Conservation (phyloP, 2,888 invertebrate genomes). For the Caenorhabditis macrosperma region DNA sequence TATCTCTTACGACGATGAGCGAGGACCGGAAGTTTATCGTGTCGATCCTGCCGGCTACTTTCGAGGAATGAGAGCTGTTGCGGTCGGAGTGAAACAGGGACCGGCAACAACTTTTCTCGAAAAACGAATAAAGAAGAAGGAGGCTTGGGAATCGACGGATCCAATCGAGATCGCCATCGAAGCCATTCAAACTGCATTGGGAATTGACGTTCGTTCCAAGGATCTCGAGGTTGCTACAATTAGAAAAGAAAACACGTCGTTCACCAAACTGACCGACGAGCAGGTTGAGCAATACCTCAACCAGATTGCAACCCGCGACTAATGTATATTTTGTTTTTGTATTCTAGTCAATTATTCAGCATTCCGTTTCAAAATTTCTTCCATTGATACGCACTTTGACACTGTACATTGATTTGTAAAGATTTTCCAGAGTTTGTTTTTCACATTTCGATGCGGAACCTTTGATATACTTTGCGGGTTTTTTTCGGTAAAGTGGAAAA, state of each 20-base stretch:
- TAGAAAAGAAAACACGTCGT: slow-evolving; percentile 87
- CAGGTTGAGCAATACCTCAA: slow-evolving; percentile 77
- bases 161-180: slow-evolving; percentile 84
- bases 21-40: slow-evolving; percentile 90
- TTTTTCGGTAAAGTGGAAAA: too few relatives aligned
- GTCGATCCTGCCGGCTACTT: slow-evolving; percentile 93
- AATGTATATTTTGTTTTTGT: slow-evolving; percentile 28
- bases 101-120: slow-evolving; percentile 97
- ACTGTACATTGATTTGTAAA: slow-evolving; percentile 1
- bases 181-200: slow-evolving; percentile 91
- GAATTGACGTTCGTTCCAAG: slow-evolving; percentile 94
- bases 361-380: background rate
- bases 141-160: slow-evolving; percentile 88
- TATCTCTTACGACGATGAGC: slow-evolving; percentile 89
- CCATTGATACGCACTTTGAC: background rate
- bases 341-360: slow-evolving; percentile 10
- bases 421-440: background rate
- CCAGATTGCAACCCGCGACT: slow-evolving; percentile 79
- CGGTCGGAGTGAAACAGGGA: slow-evolving; percentile 93
- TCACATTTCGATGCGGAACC: too few relatives aligned
- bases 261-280: slow-evolving; percentile 82
- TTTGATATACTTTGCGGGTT: too few relatives aligned
- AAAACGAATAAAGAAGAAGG: slow-evolving; percentile 93
- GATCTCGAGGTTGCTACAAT: slow-evolving; percentile 97
- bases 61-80: slow-evolving; percentile 92